Conservation (phyloP, 2,888 invertebrate species). For the Ceratothoa steindachneri region DNA sequence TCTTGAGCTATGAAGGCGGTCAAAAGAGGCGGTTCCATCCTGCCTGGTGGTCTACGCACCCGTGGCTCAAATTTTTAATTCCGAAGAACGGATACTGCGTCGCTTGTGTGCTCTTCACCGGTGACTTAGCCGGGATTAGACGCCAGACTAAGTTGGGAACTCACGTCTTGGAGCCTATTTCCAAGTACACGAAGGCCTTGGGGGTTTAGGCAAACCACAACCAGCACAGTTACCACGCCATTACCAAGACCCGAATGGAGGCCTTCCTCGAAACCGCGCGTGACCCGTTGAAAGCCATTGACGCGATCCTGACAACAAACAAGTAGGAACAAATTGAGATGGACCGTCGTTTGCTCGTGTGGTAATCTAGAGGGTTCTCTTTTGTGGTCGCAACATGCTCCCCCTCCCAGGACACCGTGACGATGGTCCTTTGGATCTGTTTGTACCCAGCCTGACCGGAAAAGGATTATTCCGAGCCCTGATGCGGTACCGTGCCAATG, state of each 20-base stretch:
- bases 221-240: no score
- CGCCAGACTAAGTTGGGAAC: not conserved
- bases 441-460: not conserved
- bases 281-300: no score
- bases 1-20: no score
- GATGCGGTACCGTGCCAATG: not conserved
- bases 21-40: no score
- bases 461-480: conserved; percentile 7
- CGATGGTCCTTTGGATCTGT: conserved; percentile 2
- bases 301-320: not conserved
- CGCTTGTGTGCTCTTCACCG: not conserved
- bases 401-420: no score
- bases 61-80: not conserved
- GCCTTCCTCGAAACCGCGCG: no score
- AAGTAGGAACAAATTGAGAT: conserved; percentile 4
- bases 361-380: no score
- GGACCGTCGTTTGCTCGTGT: conserved; percentile 6
- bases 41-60: not conserved
- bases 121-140: not conserved
- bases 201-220: no score
- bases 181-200: no score
- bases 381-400: no score
- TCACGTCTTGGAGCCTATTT: no score
- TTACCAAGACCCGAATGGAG: no score
- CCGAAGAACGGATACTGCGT: not conserved